These are phyloP conservation scores for Hirundichthys speculiger DNA, from an alignment of 2,113 vertebrate genomes.

Conservation along the genomic window DNA sequence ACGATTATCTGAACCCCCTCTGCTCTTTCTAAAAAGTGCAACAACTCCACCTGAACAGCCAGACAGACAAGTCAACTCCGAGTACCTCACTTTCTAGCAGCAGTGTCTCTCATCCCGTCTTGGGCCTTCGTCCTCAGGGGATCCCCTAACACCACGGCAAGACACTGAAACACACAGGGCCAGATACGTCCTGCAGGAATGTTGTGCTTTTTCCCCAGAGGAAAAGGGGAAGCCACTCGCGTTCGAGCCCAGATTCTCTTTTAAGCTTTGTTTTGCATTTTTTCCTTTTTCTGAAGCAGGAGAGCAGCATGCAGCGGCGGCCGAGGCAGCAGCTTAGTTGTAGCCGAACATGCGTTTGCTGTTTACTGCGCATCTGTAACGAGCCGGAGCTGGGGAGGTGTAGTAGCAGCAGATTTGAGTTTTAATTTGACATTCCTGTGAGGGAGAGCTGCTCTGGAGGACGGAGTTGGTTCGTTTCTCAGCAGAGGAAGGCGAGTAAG, in stretches of 20 bases:
- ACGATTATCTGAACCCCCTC: slow-evolving; percentile 48
- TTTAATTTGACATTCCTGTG: slow-evolving; percentile 54
- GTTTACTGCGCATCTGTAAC: slow-evolving; percentile 43
- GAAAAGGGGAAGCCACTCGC: slow-evolving; percentile 5
- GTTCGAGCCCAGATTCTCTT: slow-evolving; percentile 42
- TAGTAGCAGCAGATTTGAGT: slow-evolving; percentile 71
- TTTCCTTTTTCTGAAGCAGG: slow-evolving; percentile 9
- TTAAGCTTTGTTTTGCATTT: slow-evolving; percentile 44
- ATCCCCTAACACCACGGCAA: slow-evolving; percentile 46
- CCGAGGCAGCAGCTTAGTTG: slow-evolving; percentile 36
- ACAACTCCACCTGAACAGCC: slow-evolving; percentile 51
- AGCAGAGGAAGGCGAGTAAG: background rate
- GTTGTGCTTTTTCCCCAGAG: slow-evolving; percentile 29
- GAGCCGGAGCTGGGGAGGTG: slow-evolving; percentile 25
- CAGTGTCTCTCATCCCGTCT: slow-evolving; percentile 52
- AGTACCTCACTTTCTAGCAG: slow-evolving; percentile 78
- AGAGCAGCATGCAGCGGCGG: slow-evolving; percentile 6
- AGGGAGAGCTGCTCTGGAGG: slow-evolving; percentile 58
- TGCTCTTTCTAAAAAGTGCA: slow-evolving; percentile 58
- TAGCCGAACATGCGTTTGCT: slow-evolving; percentile 48
- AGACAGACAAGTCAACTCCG: slow-evolving; percentile 58
- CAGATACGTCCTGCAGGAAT: slow-evolving; percentile 31
- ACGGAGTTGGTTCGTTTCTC: background rate
- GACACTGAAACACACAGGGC: slow-evolving; percentile 36
- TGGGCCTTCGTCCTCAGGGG: slow-evolving; percentile 72